Evolutionary conservation across 2,113 vertebrate species (phyloP), one percentile per base, ranked within the genome.

Genomic region (Hippocampus guttulatus): DNA sequence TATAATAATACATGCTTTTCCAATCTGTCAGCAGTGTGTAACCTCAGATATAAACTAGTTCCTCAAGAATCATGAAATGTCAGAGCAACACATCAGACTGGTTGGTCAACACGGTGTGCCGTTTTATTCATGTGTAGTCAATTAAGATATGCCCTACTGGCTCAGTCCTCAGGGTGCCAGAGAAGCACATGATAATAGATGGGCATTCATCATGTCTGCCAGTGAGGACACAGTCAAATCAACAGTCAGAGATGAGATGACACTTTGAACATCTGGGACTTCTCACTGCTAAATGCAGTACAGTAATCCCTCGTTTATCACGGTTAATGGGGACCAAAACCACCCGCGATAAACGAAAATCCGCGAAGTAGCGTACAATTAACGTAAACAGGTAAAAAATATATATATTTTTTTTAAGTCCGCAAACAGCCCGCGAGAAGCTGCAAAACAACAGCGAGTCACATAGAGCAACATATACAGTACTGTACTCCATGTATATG

Each of bases 121-220:
- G 73, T 82, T 84, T 83, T 82, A 86, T 88, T 87, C 69, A 92
- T 88, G 83, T 81, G 71, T 69, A 73, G 81, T 69, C 69, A 45
- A 90, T 91, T 91, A 90, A 90, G 89, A 90, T 77, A 78, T 69
- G 84, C 85, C 74, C 18, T 5, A 18, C 41, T 40, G 61, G 68
- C 70, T 30, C 75, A 73, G 74, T 88, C 83, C 86, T 69, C 64
- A 51, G 75, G 75, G 74, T 5, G 49, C 67, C 81, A 84, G 70
- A 85, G 71, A 85, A 84, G 74, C 73, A 75, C 45, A 49, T 73
- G 83, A 89, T 88, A 88, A 88, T 80, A 54, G 84, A 89, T 81
- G 66, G 73, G 81, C 78, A 89, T 91, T 83, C 81, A 89, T 91
- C 88, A 85, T 69, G 57, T 69, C 80, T 77, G 75, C 72, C 81